Evolutionary conservation across 2,113 vertebrate genomes (phyloP).

Genomic region (Telmatochromis sp.): DNA sequence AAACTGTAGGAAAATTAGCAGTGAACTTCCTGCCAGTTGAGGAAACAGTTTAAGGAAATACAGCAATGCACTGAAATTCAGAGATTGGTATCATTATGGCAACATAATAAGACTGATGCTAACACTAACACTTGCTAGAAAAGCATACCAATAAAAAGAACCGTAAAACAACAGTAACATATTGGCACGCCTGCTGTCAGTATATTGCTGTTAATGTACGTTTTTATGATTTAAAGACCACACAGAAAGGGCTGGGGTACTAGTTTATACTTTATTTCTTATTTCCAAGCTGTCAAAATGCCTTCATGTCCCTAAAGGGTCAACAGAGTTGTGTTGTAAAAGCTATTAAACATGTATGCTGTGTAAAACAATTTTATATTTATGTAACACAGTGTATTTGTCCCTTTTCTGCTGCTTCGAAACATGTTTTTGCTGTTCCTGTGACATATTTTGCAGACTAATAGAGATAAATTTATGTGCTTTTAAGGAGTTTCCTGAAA

Average conservation of each 20-base stretch:
- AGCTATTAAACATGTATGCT: not conserved
- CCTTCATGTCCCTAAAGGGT: not conserved
- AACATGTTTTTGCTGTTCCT: not conserved
- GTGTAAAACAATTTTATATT: slow-evolving; percentile 8
- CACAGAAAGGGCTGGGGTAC: not conserved
- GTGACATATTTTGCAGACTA: not conserved
- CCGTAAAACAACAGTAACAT: not conserved
- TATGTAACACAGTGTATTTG: not conserved
- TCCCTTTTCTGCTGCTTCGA: not conserved
- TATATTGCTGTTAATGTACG: not conserved
- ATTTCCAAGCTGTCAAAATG: not conserved
- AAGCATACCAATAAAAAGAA: not conserved
- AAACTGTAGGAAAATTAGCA: not conserved
- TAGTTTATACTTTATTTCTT: not conserved
- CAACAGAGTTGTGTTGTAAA: not conserved
- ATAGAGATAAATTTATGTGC: not conserved
- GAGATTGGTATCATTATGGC: not conserved
- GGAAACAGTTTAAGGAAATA: not conserved
- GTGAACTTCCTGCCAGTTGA: not conserved
- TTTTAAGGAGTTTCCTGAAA: not conserved
- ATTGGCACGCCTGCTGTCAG: not conserved
- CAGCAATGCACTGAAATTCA: not conserved
- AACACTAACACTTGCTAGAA: not conserved
- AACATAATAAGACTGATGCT: not conserved
- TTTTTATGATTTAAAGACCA: not conserved